Evolutionary conservation across 1,140 invertebrate species (phyloP).

Genomic region (Papilio polytes): DNA sequence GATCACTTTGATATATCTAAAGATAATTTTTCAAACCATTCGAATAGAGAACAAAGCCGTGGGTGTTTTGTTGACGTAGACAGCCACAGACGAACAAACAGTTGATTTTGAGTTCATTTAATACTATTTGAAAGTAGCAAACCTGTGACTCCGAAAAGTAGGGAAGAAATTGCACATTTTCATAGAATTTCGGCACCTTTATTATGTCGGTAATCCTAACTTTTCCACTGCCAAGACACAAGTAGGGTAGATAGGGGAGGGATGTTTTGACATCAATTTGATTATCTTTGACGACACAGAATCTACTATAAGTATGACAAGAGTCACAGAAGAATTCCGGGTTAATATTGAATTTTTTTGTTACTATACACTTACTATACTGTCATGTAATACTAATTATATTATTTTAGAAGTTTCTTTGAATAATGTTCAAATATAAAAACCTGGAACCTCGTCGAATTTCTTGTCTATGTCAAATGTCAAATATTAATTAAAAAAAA

Average conservation of each 20-base stretch:
- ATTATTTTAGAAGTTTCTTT: background rate
- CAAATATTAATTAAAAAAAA: background rate
- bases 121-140: background rate
- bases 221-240: too few relatives aligned
- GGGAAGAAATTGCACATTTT: background rate
- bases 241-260: too few relatives aligned
- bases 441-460: background rate
- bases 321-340: too few relatives aligned
- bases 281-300: background rate
- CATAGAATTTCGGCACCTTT: background rate
- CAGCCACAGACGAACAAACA: background rate
- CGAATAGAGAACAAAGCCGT: background rate
- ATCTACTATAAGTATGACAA: background rate
- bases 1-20: background rate
- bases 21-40: background rate
- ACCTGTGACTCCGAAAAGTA: background rate
- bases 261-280: too few relatives aligned
- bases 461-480: background rate
- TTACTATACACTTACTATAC: background rate
- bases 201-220: too few relatives aligned
- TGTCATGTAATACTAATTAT: background rate
- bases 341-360: too few relatives aligned
- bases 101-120: background rate
- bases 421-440: background rate
- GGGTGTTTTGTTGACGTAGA: conserved; percentile 10